phyloP scores from a whole-genome alignment of 2,888 invertebrate genomes.

The Enchytraeus crypticus region DNA sequence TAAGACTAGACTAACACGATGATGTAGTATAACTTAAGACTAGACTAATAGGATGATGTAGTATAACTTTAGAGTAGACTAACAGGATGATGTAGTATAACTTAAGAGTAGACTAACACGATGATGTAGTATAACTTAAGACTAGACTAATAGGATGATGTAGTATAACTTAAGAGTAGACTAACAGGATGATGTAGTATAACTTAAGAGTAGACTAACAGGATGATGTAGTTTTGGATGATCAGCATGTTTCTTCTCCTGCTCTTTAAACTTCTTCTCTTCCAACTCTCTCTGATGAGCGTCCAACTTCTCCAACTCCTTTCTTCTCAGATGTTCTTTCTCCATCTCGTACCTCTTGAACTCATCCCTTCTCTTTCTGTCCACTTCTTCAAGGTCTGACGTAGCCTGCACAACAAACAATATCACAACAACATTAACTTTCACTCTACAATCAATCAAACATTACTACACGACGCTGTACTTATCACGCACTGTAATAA shows the following conservation, averaged over 20 bases:
- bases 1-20: no score
- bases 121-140: no score
- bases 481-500: neutral
- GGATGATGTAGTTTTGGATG: constrained; percentile 63
- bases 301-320: constrained; percentile 66
- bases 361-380: constrained; percentile 70
- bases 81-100: no score
- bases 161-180: no score
- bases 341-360: constrained; percentile 95
- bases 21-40: no score
- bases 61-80: no score
- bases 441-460: no score
- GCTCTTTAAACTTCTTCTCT: constrained; percentile 61
- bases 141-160: no score
- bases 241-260: constrained; percentile 71
- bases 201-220: no score
- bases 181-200: no score
- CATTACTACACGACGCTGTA: neutral
- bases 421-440: neutral
- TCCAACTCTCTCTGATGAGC: constrained; percentile 54
- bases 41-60: no score
- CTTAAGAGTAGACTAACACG: no score
- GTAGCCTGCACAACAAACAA: constrained; percentile 54
- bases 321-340: constrained; percentile 68
- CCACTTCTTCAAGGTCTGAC: constrained; percentile 66